Evolutionary conservation across 2,797 vertebrate genomes (phyloP).

Genomic region (Peromyscus attwateri): DNA sequence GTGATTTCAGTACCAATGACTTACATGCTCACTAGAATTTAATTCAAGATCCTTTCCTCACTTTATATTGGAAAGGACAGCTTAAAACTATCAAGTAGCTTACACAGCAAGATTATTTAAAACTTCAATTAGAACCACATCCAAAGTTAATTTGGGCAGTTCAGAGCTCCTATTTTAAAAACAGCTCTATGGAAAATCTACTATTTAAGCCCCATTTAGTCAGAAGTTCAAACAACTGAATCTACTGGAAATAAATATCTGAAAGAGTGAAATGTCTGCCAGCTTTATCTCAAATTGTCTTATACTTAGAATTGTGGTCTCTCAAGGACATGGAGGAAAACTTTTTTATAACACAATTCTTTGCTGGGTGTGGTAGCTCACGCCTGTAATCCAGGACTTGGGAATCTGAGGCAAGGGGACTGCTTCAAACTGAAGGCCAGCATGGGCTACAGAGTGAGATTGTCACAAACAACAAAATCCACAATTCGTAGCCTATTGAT

Average conservation of each 20-base stretch:
- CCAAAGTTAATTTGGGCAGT: conserved; percentile 56
- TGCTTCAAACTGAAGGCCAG: background rate
- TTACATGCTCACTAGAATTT: background rate
- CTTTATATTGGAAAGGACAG: conserved; percentile 49
- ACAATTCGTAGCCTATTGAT: background rate
- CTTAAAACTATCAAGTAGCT: conserved; percentile 37
- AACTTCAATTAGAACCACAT: conserved; percentile 60
- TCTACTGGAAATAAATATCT: conserved; percentile 65
- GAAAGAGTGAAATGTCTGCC: conserved; percentile 41
- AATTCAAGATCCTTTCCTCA: conserved; percentile 50
- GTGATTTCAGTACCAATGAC: background rate
- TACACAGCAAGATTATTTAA: conserved; percentile 63
- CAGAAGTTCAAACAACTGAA: conserved; percentile 69
- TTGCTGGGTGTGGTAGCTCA: background rate
- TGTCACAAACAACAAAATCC: background rate
- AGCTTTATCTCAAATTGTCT: conserved; percentile 69
- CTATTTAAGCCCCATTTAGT: conserved; percentile 46
- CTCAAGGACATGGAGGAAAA: conserved; percentile 49
- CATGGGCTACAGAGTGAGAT: background rate
- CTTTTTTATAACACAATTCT: conserved; percentile 61
- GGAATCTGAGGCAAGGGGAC: background rate
- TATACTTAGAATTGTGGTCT: conserved; percentile 65
- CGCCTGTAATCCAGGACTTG: background rate
- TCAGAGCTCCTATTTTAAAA: conserved; percentile 56
- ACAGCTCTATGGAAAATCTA: conserved; percentile 48